Conservation (phyloP, 2,888 invertebrate species). For the Tachina fera region DNA sequence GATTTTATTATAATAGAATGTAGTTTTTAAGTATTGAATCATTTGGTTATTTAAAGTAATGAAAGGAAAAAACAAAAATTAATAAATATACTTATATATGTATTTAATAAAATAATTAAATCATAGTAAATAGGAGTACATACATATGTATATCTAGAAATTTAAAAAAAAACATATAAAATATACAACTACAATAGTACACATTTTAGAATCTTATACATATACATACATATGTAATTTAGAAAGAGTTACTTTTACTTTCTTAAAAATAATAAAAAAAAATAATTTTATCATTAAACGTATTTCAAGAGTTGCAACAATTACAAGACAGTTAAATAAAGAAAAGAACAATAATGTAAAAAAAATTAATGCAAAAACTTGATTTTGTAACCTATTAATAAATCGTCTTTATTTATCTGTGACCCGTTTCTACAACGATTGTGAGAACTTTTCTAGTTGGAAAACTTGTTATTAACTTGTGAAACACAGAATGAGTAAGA, state of each 20-base stretch:
- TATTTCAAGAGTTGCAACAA: constrained; percentile 45
- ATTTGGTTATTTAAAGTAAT: constrained; percentile 23
- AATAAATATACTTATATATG: constrained; percentile 5
- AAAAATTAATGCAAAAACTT: neutral
- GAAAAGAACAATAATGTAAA: constrained; percentile 43
- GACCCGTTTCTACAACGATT: too few relatives aligned
- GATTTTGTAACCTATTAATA: constrained; percentile 12
- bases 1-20: constrained; percentile 11
- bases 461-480: too few relatives aligned
- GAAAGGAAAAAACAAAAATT: constrained; percentile 2
- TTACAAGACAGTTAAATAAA: constrained; percentile 36
- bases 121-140: constrained; percentile 33
- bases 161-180: constrained; percentile 32
- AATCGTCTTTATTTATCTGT: constrained; percentile 24
- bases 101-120: constrained; percentile 41
- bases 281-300: constrained; percentile 3
- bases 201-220: constrained; percentile 49
- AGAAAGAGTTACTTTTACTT: neutral
- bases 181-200: constrained; percentile 32
- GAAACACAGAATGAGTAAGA: too few relatives aligned
- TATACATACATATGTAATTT: constrained; percentile 31
- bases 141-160: constrained; percentile 7
- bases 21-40: constrained; percentile 1
- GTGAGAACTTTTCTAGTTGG: too few relatives aligned
- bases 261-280: neutral